Percentiles rank a stretch among this genome's conserved stretches.
Evolutionary conservation across 2,113 vertebrate genomes (phyloP).

Genomic region (Corythornis vintsioides): DNA sequence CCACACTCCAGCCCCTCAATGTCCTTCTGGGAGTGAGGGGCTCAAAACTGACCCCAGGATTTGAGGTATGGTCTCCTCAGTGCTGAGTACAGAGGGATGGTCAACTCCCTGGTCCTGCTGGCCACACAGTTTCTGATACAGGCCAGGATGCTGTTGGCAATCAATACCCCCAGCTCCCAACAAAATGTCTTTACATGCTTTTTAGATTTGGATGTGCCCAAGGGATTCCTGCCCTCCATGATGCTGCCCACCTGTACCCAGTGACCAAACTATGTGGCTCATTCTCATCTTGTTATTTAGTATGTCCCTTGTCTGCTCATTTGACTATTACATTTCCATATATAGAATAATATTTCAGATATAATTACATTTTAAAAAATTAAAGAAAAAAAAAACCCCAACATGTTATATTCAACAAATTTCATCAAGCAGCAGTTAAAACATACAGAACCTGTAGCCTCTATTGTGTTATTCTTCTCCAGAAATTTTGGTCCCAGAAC

Average conservation of each 20-base stretch:
- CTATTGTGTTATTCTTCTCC: background rate
- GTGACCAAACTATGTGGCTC: fast-evolving
- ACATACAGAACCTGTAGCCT: fast-evolving
- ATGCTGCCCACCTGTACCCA: background rate
- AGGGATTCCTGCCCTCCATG: background rate
- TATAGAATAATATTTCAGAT: background rate
- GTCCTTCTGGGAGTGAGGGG: no score
- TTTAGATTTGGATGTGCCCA: background rate
- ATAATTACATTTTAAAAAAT: background rate
- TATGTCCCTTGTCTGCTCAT: background rate
- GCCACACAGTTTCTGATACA: no score
- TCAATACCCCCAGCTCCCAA: no score
- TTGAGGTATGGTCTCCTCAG: no score
- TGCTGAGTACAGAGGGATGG: no score
- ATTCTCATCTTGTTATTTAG: background rate
- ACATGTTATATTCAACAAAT: background rate
- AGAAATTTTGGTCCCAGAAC: background rate
- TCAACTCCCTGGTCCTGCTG: no score
- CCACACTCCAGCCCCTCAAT: no score
- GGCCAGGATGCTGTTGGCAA: no score
- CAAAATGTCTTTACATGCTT: background rate
- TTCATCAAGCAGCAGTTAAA: background rate
- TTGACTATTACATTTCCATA: background rate
- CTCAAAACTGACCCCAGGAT: no score
- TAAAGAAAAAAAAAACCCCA: background rate